Percentiles rank a stretch among this genome's conserved stretches.
Evolutionary conservation across 2,113 vertebrate genomes (phyloP).

Genomic region (Elephas maximus): DNA sequence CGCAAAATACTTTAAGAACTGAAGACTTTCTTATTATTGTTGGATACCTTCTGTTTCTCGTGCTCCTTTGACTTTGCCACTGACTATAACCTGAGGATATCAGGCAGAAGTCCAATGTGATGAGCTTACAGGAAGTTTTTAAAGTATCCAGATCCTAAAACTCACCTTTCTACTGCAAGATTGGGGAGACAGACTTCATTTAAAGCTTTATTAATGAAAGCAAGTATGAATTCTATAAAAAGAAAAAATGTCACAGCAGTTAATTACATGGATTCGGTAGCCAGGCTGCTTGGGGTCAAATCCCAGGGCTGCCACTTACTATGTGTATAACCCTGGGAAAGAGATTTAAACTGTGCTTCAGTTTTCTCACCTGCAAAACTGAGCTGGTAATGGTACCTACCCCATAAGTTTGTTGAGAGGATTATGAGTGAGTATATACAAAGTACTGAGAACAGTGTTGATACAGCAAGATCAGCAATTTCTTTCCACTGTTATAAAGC

Average conservation of each 20-base stretch:
- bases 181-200: background rate
- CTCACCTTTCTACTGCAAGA: conserved; percentile 1
- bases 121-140: background rate
- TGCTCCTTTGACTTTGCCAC: background rate
- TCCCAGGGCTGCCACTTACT: background rate
- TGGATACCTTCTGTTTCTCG: background rate
- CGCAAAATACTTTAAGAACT: background rate
- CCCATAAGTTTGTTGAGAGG: background rate
- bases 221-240: conserved; percentile 19
- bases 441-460: background rate
- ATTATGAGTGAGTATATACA: background rate
- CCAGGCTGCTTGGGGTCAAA: background rate
- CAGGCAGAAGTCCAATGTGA: background rate
- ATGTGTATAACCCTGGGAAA: background rate
- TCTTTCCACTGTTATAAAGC: background rate
- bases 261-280: background rate
- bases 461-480: background rate
- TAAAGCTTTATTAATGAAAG: conserved; percentile 15
- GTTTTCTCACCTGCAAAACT: background rate
- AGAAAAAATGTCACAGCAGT: background rate
- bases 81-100: background rate
- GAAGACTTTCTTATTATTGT: background rate
- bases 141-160: background rate
- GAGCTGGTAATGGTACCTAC: background rate
- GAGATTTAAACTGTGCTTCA: background rate